A percentile compares a stretch with the other conserved stretches of the same genome.
Evolutionary conservation across 1,140 invertebrate genomes (phyloP).

Genomic region (Tetramorium parvispinum): DNA sequence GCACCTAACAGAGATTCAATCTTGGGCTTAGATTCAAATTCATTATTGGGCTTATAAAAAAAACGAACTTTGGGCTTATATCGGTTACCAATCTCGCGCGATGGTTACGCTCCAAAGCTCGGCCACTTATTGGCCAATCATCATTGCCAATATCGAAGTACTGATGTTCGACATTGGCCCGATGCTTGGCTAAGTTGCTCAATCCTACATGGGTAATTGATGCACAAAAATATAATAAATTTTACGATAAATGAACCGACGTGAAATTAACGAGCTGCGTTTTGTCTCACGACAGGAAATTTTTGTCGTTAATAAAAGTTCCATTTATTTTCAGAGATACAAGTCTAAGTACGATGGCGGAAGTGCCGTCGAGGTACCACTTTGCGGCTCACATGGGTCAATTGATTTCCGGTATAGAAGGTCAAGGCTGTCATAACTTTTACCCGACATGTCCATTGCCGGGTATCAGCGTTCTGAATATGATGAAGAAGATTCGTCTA

Average conservation of each 20-base stretch:
- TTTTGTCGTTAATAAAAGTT: neutral
- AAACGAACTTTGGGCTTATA: no score
- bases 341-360: constrained; percentile 87
- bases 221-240: neutral
- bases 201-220: no score
- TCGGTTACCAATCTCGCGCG: no score
- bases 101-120: no score
- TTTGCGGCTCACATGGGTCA: constrained; percentile 94
- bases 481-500: constrained; percentile 89
- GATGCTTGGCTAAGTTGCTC: no score
- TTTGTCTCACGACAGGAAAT: neutral
- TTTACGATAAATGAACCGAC: neutral
- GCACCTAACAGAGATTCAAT: no score
- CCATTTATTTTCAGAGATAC: constrained; percentile 86
- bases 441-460: constrained; percentile 90
- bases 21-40: no score
- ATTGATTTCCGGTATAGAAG: constrained; percentile 89
- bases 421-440: constrained; percentile 90
- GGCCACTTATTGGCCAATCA: no score
- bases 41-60: no score
- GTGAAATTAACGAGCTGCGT: neutral
- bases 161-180: no score
- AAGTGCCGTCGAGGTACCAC: constrained; percentile 91
- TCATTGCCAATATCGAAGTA: no score
- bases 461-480: constrained; percentile 88